Evolutionary conservation across 2,113 vertebrate genomes (phyloP), one percentile per base, ranked within the genome.

Genomic region (Argyrosomus japonicus): DNA sequence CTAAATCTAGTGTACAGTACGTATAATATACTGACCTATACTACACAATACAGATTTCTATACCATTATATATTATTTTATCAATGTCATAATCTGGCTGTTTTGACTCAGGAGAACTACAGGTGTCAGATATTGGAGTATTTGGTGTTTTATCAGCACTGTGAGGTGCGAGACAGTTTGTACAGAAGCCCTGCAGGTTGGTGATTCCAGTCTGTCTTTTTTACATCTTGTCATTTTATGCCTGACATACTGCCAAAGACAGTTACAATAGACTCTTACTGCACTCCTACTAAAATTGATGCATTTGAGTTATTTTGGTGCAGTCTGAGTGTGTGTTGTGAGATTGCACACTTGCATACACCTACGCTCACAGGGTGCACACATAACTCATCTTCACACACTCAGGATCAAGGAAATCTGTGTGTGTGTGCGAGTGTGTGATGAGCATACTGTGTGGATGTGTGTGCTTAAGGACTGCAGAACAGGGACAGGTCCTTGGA

Each of bases 401-500:
- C 23, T 25, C 56, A 50, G 19, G 79, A 73, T 79, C 27, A 61
- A 68, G 54, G 18, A 70, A 48, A 58, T 67, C 10, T 82, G 50
- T 25, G 70, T 21, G 63, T 47, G 62, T 43, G 58, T 15, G 17
- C 7, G n/a, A 17, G 23, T 21, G 58, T 40, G 54, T 18, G 48
- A 75, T 63, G 48, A 51, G 50, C 68, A 36, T 47, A 47, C 12
- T 21, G 17, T 64, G 43, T 51, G 57, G 2, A 27, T 70, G 45
- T 43, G 57, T 36, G 23, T 65, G 77, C 18, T 51, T 75, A 43
- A 77, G 48, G 29, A 67, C 75, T 79, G 76, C 81, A 75, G 83
- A 93, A 88, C 78, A 88, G 75, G 87, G 87, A 91, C 85, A 88
- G 77, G 65, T 89, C 91, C 82, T 60, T 47, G 23, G 85, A 68